These are phyloP conservation scores for Amphimedon queenslandica DNA, from an alignment of 37 sponge, comb jelly and placozoan species.

Conservation along the genomic window DNA sequence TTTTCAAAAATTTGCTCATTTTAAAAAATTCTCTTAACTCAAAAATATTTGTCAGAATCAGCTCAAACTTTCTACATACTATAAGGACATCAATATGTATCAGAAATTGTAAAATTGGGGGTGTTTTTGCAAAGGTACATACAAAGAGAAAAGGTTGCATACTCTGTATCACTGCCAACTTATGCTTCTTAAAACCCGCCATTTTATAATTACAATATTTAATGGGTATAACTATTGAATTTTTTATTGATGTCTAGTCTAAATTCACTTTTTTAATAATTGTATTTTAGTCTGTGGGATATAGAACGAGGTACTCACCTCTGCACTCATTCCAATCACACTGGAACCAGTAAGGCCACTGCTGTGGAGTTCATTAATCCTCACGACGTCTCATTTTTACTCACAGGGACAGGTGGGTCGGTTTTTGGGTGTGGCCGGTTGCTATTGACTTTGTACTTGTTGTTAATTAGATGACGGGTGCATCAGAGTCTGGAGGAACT, in stretches of 20 bases:
- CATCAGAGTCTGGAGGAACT: constrained; percentile 79
- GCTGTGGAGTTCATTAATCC: constrained; percentile 77
- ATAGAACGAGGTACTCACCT: constrained; percentile 6
- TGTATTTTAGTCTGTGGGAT: constrained; percentile 36
- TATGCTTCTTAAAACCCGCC: neutral
- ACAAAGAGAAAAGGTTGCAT: no score
- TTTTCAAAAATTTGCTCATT: no score
- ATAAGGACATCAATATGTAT: no score
- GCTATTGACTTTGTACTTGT: neutral
- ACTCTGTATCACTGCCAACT: no score
- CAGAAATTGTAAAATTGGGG: no score
- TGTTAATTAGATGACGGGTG: constrained; percentile 65
- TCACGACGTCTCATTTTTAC: constrained; percentile 77
- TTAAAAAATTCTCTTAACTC: no score
- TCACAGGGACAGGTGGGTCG: constrained; percentile 73
- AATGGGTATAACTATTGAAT: no score
- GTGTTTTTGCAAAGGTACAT: no score
- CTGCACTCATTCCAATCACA: neutral
- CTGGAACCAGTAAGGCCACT: constrained; percentile 35
- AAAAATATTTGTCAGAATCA: no score
- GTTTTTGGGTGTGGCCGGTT: neutral
- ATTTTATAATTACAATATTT: neutral
- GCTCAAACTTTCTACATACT: no score
- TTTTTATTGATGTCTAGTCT: no score
- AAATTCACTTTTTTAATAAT: no score